Conservation (phyloP, 2,888 invertebrate species). For the Drosophila melanocephala region DNA sequence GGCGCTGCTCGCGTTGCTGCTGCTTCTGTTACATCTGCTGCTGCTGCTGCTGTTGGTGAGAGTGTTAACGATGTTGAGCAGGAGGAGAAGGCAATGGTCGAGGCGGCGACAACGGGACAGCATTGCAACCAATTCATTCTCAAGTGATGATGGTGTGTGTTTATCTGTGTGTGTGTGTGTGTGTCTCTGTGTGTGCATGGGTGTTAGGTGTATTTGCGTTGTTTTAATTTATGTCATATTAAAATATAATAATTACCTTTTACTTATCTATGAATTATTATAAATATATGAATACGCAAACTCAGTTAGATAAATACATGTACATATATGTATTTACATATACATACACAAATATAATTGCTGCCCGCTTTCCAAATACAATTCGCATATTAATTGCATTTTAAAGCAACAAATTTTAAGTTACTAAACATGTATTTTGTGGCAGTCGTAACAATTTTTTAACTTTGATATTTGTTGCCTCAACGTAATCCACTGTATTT, state of each 20-base stretch:
- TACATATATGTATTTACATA: neutral
- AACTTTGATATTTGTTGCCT: neutral
- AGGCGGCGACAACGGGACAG: slow-evolving; percentile 53
- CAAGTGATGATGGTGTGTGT: slow-evolving; percentile 75
- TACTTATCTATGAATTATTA: neutral
- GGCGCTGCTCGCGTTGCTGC: slow-evolving; percentile 15
- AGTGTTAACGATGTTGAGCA: slow-evolving; percentile 13
- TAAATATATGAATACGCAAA: neutral
- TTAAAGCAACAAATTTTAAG: neutral
- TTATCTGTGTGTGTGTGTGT: slow-evolving; percentile 18
- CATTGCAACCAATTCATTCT: slow-evolving; percentile 60
- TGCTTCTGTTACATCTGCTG: slow-evolving; percentile 1
- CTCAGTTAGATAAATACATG: neutral
- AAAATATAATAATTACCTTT: neutral
- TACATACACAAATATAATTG: neutral
- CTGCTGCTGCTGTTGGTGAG: slow-evolving; percentile 7
- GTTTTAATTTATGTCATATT: neutral
- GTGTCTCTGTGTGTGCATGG: slow-evolving; percentile 9
- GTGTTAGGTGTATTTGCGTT: neutral
- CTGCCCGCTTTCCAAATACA: neutral
- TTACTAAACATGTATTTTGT: neutral
- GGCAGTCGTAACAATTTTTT: neutral
- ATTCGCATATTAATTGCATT: neutral
- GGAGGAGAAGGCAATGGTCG: slow-evolving; percentile 19
- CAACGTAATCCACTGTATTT: neutral